A percentile compares a stretch with the other conserved stretches of the same genome.
Evolutionary conservation across 2,113 vertebrate genomes (phyloP).

Genomic region (Apeltes quadracus): DNA sequence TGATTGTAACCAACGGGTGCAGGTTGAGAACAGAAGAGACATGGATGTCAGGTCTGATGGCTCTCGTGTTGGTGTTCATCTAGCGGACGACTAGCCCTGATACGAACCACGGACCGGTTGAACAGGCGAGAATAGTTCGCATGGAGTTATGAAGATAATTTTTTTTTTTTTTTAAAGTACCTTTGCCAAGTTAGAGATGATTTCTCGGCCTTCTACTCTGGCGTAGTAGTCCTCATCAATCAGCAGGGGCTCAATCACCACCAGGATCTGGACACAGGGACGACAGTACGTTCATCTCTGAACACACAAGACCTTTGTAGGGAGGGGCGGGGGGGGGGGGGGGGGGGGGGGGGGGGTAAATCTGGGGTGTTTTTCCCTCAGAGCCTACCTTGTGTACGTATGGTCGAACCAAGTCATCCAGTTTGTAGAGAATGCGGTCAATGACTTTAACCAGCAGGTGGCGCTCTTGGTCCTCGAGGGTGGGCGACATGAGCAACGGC

Average conservation of each 20-base stretch:
- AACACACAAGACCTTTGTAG: neutral
- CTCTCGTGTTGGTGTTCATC: conserved; percentile 71
- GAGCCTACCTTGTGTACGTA: conserved; percentile 94
- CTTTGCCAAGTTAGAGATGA: conserved; percentile 99
- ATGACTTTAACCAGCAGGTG: conserved; percentile 99
- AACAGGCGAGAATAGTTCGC: conserved; percentile 75
- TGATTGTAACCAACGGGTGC: conserved; percentile 67
- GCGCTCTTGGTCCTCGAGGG: conserved; percentile 97
- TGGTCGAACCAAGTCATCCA: conserved; percentile 96
- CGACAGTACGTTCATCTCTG: accelerated
- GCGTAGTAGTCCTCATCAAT: conserved; percentile 99
- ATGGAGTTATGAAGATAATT: too few species aligned
- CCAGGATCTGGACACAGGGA: conserved; percentile 86
- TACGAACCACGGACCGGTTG: conserved; percentile 60
- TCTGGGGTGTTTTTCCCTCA: accelerated
- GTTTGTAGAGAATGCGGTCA: conserved; percentile 96
- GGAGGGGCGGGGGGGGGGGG: too few species aligned
- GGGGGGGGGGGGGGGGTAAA: too few species aligned
- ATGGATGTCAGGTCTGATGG: conserved; percentile 22
- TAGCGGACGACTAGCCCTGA: conserved; percentile 74
- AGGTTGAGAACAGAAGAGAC: conserved; percentile 71
- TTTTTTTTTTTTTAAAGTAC: too few species aligned
- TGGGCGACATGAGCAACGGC: conserved; percentile 97
- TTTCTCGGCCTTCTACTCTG: conserved; percentile 98
- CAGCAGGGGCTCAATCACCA: conserved; percentile 96